These are phyloP conservation scores for Gymnoscelis rufifasciata DNA, from an alignment of 2,888 invertebrate genomes.

Conservation along the genomic window DNA sequence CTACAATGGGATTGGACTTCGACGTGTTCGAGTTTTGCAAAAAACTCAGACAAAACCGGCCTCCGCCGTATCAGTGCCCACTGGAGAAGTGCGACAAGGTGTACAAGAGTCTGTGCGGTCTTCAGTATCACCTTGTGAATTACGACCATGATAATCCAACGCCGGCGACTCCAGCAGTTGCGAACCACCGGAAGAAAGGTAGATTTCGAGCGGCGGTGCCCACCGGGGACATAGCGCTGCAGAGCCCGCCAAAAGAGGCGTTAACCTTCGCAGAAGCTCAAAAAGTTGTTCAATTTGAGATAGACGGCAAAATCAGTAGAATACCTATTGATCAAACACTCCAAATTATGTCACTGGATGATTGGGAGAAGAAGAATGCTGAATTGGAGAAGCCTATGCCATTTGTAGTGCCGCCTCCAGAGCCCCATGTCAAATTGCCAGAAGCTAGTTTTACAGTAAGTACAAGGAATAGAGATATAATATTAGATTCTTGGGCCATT, in stretches of 20 bases:
- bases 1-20: slow-evolving; percentile 87
- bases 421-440: slow-evolving; percentile 69
- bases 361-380: slow-evolving; percentile 76
- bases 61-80: slow-evolving; percentile 92
- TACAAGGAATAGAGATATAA: too few relatives aligned
- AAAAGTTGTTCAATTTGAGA: slow-evolving; percentile 90
- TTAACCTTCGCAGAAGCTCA: slow-evolving; percentile 91
- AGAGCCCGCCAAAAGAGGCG: slow-evolving; percentile 81
- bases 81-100: slow-evolving; percentile 90
- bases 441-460: slow-evolving; percentile 69
- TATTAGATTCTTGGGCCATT: too few relatives aligned
- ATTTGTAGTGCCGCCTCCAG: slow-evolving; percentile 60
- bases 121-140: slow-evolving; percentile 91
- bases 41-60: slow-evolving; percentile 87
- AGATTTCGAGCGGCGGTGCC: slow-evolving; percentile 79
- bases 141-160: slow-evolving; percentile 90
- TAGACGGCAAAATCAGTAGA: slow-evolving; percentile 88
- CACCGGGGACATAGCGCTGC: slow-evolving; percentile 75
- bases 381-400: slow-evolving; percentile 68
- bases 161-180: slow-evolving; percentile 80
- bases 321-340: slow-evolving; percentile 82
- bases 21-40: slow-evolving; percentile 92
- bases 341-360: slow-evolving; percentile 84
- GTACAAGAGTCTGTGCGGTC: slow-evolving; percentile 91
- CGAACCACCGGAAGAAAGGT: slow-evolving; percentile 82